Evolutionary conservation across 92 coral and sea anemone genomes (phyloP).

Genomic region (Paramuricea clavata): DNA sequence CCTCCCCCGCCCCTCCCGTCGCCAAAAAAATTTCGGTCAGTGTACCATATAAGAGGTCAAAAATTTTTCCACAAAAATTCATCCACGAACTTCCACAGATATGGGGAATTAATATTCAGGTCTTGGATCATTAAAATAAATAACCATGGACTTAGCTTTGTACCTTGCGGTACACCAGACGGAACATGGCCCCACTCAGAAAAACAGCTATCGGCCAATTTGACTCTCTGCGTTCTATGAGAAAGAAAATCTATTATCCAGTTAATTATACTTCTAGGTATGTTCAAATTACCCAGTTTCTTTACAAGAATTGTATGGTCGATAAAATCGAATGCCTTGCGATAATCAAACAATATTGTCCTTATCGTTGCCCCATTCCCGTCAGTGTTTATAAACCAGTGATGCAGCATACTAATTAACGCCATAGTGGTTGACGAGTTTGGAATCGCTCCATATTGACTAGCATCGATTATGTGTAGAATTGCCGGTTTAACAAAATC

Average conservation of each 20-base stretch:
- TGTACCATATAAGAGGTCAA: too few relatives aligned
- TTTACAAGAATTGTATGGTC: neutral
- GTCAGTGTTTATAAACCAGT: neutral
- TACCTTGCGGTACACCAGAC: neutral
- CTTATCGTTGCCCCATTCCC: neutral
- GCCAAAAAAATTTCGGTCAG: too few relatives aligned
- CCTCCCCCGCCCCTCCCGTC: too few relatives aligned
- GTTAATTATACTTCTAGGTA: too few relatives aligned
- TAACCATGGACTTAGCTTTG: neutral
- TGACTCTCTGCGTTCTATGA: neutral
- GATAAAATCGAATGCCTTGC: neutral
- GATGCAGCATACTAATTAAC: too few relatives aligned
- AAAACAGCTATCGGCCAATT: neutral
- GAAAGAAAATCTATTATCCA: too few relatives aligned
- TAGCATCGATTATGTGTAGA: constrained; percentile 22
- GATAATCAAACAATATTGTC: neutral
- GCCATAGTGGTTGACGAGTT: too few relatives aligned
- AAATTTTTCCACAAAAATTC: too few relatives aligned
- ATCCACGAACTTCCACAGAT: constrained; percentile 29
- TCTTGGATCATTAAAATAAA: constrained; percentile 1
- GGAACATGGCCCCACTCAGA: neutral
- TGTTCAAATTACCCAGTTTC: neutral
- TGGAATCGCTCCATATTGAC: too few relatives aligned
- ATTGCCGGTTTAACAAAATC: constrained; percentile 59
- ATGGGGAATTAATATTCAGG: neutral